Conservation (phyloP, 2,888 invertebrate genomes). For the Teleogryllus oceanicus region DNA sequence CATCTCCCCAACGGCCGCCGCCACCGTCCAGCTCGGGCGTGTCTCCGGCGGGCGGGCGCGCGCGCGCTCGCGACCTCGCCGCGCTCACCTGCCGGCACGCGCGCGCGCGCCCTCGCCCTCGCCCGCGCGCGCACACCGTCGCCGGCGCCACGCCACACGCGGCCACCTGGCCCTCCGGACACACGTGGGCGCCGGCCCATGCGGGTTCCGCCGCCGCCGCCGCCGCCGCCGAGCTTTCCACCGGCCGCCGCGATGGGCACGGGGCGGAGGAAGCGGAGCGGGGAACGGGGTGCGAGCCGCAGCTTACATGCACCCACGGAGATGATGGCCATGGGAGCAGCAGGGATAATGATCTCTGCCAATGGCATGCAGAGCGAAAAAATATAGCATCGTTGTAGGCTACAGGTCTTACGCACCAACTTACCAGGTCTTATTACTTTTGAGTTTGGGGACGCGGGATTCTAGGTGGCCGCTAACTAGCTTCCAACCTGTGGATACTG, state of each 20-base stretch:
- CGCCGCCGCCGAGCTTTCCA: not conserved
- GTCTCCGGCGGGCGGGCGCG: not conserved
- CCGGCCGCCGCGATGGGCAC: not conserved
- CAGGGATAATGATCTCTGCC: too few relatives aligned
- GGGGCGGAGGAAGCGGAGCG: too few relatives aligned
- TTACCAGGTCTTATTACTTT: too few relatives aligned
- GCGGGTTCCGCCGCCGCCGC: not conserved
- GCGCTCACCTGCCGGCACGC: not conserved
- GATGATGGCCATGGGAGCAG: too few relatives aligned
- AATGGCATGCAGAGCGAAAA: too few relatives aligned
- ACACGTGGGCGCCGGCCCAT: constrained; percentile 3
- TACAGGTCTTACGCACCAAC: too few relatives aligned
- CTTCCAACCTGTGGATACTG: too few relatives aligned
- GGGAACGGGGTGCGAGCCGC: too few relatives aligned
- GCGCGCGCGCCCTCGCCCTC: not conserved
- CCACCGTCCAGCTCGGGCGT: not conserved
- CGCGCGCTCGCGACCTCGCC: constrained; percentile 6
- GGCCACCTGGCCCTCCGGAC: constrained; percentile 1
- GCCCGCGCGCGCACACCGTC: not conserved
- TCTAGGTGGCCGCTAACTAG: too few relatives aligned
- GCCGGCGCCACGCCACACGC: not conserved
- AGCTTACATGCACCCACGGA: too few relatives aligned
- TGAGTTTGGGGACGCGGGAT: too few relatives aligned
- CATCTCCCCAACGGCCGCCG: not conserved
- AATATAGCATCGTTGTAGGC: too few relatives aligned